These are phyloP conservation scores for Spodoptera frugiperda DNA, from an alignment of 1,140 invertebrate genomes.

Conservation along the genomic window DNA sequence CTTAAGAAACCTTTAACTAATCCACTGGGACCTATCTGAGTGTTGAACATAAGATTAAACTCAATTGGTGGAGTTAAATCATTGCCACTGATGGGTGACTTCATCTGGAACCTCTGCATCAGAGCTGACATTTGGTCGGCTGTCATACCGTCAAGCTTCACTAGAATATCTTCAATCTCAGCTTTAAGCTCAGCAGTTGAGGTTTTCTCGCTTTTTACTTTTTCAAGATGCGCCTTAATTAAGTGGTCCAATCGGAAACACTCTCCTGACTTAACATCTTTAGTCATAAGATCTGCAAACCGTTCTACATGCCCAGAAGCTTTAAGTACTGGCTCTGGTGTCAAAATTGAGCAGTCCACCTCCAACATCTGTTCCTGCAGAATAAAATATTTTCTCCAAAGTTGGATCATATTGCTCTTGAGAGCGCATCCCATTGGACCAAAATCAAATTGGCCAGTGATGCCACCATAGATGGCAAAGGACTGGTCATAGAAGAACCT, in stretches of 20 bases:
- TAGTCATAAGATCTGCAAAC: slow-evolving; percentile 99
- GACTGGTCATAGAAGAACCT: slow-evolving; percentile 99
- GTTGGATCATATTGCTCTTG: slow-evolving; percentile 97
- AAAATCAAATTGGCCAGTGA: slow-evolving; percentile 96
- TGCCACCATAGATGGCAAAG: slow-evolving; percentile 99
- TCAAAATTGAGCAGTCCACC: slow-evolving; percentile 98
- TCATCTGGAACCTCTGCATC: slow-evolving; percentile 96
- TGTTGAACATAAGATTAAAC: slow-evolving; percentile 99
- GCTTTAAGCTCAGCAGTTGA: slow-evolving; percentile 89
- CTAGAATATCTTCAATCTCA: slow-evolving; percentile 93
- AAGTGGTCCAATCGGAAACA: slow-evolving; percentile 99
- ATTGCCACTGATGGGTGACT: slow-evolving; percentile 97
- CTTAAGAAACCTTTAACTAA: slow-evolving; percentile 97
- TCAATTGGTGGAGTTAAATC: slow-evolving; percentile 97
- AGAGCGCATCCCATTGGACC: slow-evolving; percentile 99
- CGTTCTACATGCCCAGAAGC: slow-evolving; percentile 99
- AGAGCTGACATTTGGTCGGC: slow-evolving; percentile 95
- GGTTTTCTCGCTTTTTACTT: slow-evolving; percentile 95
- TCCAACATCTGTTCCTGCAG: slow-evolving; percentile 99
- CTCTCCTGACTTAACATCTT: slow-evolving; percentile 97
- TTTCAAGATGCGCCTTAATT: slow-evolving; percentile 98
- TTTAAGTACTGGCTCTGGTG: slow-evolving; percentile 98
- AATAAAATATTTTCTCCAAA: slow-evolving; percentile 98
- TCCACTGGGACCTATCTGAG: slow-evolving; percentile 98
- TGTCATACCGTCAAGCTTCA: slow-evolving; percentile 89